Evolutionary conservation across 2,113 vertebrate species (phyloP), one percentile per base, ranked within the genome.

Genomic region (Clupea harengus): DNA sequence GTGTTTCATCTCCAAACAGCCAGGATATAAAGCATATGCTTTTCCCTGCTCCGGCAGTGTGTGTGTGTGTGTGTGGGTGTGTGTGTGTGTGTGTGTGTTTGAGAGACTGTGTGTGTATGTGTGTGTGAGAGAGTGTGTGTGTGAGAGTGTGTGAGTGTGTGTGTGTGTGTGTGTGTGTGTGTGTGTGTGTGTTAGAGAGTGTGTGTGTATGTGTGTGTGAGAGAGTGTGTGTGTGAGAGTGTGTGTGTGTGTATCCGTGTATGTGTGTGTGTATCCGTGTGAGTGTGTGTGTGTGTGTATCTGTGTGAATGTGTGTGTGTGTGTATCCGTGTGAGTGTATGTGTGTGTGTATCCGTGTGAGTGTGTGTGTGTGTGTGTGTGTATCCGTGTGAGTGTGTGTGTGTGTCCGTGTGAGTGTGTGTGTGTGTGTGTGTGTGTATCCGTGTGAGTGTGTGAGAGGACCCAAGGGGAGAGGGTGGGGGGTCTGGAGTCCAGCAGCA

Each of bases 331-430:
- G 54, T 60, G 22, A 25, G n/a, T 67, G 64, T 72, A 9, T 72
- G 64, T n/a, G 6, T 32, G 64, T 72, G 6, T 72, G 64, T 72
- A n/a, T n/a, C n/a, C n/a, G 64, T 72, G 64, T 72, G 64, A 20
- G 6, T 32, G 64, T 72, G 6, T 72, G 64, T 72, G 64, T 72
- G 64, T 72, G 64, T n/a, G 6, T 32, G 64, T 72, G 6, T 72
- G 64, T 72, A n/a, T n/a, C n/a, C n/a, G 64, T 72, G 64, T 72
- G 64, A 20, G 6, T 32, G 64, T 72, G 6, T 72, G 64, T 72
- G 64, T 72, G 64, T 72, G 64, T n/a, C n/a, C n/a, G n/a, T n/a
- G n/a, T n/a, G n/a, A n/a, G n/a, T 60, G 54, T 60, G 54, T 60
- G 54, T 60, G 54, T 60, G 54, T 60, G 54, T 60, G 54, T 60